Evolutionary conservation across 2,888 invertebrate species (phyloP).

Genomic region (Buathra laborator): DNA sequence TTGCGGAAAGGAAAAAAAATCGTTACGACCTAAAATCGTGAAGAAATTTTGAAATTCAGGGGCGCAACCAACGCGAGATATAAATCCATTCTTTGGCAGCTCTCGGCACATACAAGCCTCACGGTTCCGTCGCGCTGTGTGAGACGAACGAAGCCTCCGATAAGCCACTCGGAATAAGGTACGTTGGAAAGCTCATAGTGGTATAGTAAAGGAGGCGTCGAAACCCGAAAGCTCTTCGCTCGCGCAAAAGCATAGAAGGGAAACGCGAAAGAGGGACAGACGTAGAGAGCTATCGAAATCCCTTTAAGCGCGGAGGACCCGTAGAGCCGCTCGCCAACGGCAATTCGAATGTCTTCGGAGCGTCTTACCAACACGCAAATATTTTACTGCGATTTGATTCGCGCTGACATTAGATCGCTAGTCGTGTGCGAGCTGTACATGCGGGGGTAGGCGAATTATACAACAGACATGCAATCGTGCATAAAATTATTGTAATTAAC

Average conservation of each 20-base stretch:
- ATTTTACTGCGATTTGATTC: neutral
- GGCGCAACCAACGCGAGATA: neutral
- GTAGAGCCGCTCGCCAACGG: constrained; percentile 6
- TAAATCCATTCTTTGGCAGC: constrained; percentile 55
- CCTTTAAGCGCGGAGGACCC: constrained; percentile 40
- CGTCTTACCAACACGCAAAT: neutral
- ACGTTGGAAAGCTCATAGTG: constrained; percentile 28
- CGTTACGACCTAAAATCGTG: constrained; percentile 7
- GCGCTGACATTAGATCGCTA: neutral
- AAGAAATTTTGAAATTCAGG: neutral
- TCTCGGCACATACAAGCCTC: constrained; percentile 12
- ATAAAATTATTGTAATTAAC: too few relatives aligned
- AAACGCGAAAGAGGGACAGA: constrained; percentile 27
- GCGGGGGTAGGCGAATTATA: neutral
- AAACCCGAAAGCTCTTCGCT: constrained; percentile 22
- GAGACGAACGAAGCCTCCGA: constrained; percentile 53
- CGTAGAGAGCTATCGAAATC: constrained; percentile 43
- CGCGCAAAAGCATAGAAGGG: neutral
- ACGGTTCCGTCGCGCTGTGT: neutral
- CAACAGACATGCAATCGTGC: neutral
- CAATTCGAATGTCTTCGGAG: constrained; percentile 4
- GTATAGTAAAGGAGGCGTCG: neutral
- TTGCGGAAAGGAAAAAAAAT: neutral
- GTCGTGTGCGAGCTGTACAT: neutral
- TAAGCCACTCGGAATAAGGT: constrained; percentile 61